Conservation (phyloP, 2,113 vertebrate species). For the Dunckerocampus dactyliophorus region DNA sequence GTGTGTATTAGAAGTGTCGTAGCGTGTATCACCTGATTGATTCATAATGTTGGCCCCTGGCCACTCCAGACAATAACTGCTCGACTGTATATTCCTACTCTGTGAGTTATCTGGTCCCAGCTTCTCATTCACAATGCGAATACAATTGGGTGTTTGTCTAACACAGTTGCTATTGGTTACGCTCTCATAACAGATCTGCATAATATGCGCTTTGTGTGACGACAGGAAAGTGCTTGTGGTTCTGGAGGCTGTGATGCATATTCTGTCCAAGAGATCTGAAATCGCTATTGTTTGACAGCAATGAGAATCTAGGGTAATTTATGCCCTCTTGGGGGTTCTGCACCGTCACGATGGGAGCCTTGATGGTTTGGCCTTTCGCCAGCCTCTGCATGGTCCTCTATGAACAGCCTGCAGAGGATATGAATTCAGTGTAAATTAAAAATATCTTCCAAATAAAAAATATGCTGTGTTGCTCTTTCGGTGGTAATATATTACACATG, state of each 20-base stretch:
- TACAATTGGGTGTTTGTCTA: background rate
- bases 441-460: constrained; percentile 30
- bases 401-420: constrained; percentile 26
- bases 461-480: constrained; percentile 28
- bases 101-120: background rate
- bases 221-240: constrained; percentile 13
- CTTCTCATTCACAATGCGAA: background rate
- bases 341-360: constrained; percentile 22
- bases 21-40: no score
- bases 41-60: no score
- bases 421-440: constrained; percentile 15
- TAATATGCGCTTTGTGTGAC: background rate
- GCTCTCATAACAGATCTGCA: background rate
- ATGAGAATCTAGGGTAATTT: constrained; percentile 33
- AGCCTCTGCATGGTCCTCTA: constrained; percentile 16
- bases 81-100: background rate
- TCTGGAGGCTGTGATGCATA: constrained; percentile 21
- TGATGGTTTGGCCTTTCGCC: constrained; percentile 18
- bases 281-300: constrained; percentile 42
- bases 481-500: constrained; percentile 44
- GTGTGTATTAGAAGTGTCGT: no score
- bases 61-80: no score
- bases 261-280: constrained; percentile 24
- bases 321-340: constrained; percentile 36
- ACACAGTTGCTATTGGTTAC: background rate